phyloP scores from a whole-genome alignment of 1,140 invertebrate species.

The Bilobella aurantiaca region DNA sequence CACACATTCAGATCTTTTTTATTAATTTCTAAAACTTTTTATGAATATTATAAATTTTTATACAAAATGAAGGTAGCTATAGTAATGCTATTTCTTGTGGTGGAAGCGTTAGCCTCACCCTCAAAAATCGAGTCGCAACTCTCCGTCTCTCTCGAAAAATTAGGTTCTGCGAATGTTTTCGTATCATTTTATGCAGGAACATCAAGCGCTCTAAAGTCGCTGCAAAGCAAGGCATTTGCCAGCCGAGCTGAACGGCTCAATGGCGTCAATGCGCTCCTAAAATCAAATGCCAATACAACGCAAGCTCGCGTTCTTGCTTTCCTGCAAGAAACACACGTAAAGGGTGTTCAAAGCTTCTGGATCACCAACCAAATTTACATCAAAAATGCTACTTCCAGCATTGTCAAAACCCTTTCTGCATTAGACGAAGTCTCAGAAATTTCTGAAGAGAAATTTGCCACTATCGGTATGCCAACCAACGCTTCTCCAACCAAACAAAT shows the following conservation, averaged over 20 bases:
- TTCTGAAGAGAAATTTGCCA: not conserved
- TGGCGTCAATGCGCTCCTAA: not conserved
- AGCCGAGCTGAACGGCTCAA: not conserved
- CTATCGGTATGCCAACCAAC: not conserved
- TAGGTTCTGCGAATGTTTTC: not conserved
- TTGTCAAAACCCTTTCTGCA: not conserved
- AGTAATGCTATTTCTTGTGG: no score
- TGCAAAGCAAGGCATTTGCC: not conserved
- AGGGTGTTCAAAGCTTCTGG: not conserved
- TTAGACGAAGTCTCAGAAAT: not conserved
- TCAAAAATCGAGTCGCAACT: no score
- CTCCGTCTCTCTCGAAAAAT: no score
- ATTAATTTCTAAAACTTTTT: no score
- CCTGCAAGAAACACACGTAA: not conserved
- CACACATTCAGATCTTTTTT: no score
- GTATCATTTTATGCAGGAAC: not conserved
- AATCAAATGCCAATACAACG: not conserved
- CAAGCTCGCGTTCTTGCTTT: not conserved
- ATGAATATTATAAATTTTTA: no score
- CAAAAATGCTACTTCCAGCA: not conserved
- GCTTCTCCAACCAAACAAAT: no score
- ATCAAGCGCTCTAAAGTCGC: not conserved
- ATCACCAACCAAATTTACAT: slow-evolving; percentile 1
- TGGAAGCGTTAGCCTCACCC: no score
- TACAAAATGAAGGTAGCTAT: no score